Evolutionary conservation across 1,140 invertebrate species (phyloP), one percentile per base, ranked within the genome.

Genomic region (Lanistes nyassanus): DNA sequence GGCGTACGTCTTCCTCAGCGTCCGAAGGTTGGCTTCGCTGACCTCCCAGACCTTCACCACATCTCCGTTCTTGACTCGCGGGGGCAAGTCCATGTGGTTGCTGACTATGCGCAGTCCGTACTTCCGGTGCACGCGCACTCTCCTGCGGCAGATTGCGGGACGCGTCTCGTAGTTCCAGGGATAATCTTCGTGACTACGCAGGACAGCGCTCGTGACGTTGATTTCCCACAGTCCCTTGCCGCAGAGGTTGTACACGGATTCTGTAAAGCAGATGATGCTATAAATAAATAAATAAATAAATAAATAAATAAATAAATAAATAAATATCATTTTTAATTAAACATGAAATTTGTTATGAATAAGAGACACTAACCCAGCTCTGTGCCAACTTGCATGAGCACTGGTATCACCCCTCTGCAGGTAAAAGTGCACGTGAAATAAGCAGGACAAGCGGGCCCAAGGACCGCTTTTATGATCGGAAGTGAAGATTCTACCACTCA

Each of bases 71-170:
- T 31, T 39, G 13, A 7, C 53, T 53, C 67, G 65, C 3, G 62
- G 69, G n/a, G 71, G 47, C n/a, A 77, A 53, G 53, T 77, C 76
- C 29, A 77, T 21, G 53, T 77, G 36, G 6, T 68, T 26, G 23
- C 70, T 53, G 36, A n/a, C 31, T n/a, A 77, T 55, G 62, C 76
- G 70, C 70, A 77, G 55, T 37, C 71, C 71, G 23, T 39, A 73
- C 62, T 73, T 68, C 64, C 64, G 51, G 62, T 73, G 69, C n/a
- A 74, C 70, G 26, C 64, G 70, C 26, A 77, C 47, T 42, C 70
- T 55, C 62, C 56, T 77, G 21, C 70, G 69, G 70, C 76, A 77
- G 2, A 58, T 19, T 13, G 16, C 34, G 16, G 67, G 71, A 0
- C 13, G 29, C 37, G 51, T 6, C 0, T 39, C 51, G 42, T 77